phyloP scores from a whole-genome alignment of 2,113 vertebrate species.

The Corapipo altera region DNA sequence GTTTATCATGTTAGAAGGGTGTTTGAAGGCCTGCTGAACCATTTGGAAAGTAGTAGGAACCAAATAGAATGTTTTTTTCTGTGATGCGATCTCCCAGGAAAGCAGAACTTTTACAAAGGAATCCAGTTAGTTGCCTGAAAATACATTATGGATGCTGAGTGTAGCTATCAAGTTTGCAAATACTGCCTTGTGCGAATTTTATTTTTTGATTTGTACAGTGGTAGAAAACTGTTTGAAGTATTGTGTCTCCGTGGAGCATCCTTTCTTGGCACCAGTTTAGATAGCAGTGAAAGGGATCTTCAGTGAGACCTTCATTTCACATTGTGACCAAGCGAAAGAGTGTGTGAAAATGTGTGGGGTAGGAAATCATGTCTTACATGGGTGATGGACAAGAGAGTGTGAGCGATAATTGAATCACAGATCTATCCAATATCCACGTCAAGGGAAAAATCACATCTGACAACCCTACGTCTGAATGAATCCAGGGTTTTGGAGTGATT shows the following conservation, averaged over 20 bases:
- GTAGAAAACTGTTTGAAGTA: not conserved
- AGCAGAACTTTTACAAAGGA: not conserved
- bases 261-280: not conserved
- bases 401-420: not conserved
- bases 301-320: not conserved
- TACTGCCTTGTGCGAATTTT: not conserved
- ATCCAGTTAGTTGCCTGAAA: not conserved
- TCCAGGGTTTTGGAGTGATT: not conserved
- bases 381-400: not conserved
- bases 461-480: not conserved
- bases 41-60: not conserved
- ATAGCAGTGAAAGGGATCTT: not conserved
- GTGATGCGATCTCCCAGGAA: not conserved
- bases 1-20: not conserved
- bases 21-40: not conserved
- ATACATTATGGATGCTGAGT: not conserved
- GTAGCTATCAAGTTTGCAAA: not conserved
- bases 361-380: not conserved
- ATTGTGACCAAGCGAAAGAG: not conserved
- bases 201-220: not conserved
- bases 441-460: not conserved
- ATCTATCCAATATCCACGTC: not conserved
- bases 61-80: not conserved
- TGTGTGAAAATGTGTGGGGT: not conserved
- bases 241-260: not conserved